Percentiles rank a stretch among this genome's conserved stretches.
Conservation (phyloP, 37 sponge, comb jelly and placozoan genomes). For the Eunapius fragilis region DNA sequence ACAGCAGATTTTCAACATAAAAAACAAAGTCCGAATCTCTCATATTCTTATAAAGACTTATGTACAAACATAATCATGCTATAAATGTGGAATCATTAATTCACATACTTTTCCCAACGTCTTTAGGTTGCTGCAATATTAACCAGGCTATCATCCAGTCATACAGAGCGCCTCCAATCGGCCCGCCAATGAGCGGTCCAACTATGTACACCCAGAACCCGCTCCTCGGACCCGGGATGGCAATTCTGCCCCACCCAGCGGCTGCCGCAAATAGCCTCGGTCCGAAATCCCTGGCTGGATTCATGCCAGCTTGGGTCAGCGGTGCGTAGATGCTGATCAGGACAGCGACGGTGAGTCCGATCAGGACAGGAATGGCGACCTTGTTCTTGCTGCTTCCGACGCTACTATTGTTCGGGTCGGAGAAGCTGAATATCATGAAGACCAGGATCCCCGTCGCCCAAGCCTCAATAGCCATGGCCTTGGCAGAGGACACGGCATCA, state of each 20-base stretch:
- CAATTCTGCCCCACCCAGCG: constrained; percentile 31
- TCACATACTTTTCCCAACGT: too few relatives aligned
- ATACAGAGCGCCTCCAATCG: constrained; percentile 6
- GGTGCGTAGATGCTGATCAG: constrained; percentile 27
- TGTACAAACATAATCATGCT: too few relatives aligned
- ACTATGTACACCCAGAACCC: constrained; percentile 38
- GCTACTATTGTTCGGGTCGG: constrained; percentile 4
- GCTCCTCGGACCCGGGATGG: constrained; percentile 21
- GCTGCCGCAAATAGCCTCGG: constrained; percentile 14
- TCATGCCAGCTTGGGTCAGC: constrained; percentile 31
- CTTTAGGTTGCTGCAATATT: too few relatives aligned
- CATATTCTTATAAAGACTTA: too few relatives aligned
- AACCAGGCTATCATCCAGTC: background rate
- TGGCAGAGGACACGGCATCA: background rate
- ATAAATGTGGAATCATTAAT: too few relatives aligned
- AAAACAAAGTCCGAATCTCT: too few relatives aligned
- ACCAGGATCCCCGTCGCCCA: constrained; percentile 33
- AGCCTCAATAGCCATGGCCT: constrained; percentile 14
- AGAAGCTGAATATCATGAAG: constrained; percentile 11
- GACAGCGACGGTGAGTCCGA: constrained; percentile 22
- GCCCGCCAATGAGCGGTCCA: constrained; percentile 34
- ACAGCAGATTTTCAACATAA: too few relatives aligned
- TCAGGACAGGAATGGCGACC: constrained; percentile 1
- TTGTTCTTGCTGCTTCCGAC: background rate
- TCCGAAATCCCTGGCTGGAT: constrained; percentile 33